Evolutionary conservation across 2,113 vertebrate genomes (phyloP).

Genomic region (Paradoxurus hermaphroditus): DNA sequence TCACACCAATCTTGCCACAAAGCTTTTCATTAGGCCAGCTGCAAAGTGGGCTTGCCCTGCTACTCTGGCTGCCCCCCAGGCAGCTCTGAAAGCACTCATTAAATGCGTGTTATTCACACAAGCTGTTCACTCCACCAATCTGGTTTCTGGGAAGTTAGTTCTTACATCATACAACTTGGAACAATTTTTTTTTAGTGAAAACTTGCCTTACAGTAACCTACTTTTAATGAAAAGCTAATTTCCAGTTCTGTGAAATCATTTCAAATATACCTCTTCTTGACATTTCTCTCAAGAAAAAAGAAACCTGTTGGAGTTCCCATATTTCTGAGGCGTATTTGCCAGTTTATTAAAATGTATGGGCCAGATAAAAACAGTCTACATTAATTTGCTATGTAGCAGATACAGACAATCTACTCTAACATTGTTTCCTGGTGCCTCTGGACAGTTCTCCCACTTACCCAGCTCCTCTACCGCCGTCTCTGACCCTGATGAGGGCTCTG

Average conservation of each 20-base stretch:
- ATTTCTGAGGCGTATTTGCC: not conserved
- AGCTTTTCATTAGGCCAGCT: not conserved
- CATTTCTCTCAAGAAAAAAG: constrained; percentile 2
- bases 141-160: not conserved
- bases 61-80: not conserved
- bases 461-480: rapidly evolving
- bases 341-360: not conserved
- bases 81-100: not conserved
- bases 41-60: not conserved
- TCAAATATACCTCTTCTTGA: constrained; percentile 24
- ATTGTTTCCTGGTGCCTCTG: rapidly evolving
- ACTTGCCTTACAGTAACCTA: not conserved
- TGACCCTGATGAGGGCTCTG: not conserved
- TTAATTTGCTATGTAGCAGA: not conserved
- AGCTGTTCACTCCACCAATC: not conserved
- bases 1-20: not conserved
- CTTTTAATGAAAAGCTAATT: constrained; percentile 30
- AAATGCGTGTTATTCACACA: not conserved
- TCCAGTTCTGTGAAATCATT: not conserved
- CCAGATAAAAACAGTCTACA: not conserved
- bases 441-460: not conserved
- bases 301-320: not conserved
- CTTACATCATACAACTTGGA: not conserved
- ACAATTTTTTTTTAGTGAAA: not conserved
- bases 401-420: not conserved